A percentile compares a stretch with the other conserved stretches of the same genome.
phyloP scores from a whole-genome alignment of 1,140 invertebrate genomes.

The Cyclina sinensis region DNA sequence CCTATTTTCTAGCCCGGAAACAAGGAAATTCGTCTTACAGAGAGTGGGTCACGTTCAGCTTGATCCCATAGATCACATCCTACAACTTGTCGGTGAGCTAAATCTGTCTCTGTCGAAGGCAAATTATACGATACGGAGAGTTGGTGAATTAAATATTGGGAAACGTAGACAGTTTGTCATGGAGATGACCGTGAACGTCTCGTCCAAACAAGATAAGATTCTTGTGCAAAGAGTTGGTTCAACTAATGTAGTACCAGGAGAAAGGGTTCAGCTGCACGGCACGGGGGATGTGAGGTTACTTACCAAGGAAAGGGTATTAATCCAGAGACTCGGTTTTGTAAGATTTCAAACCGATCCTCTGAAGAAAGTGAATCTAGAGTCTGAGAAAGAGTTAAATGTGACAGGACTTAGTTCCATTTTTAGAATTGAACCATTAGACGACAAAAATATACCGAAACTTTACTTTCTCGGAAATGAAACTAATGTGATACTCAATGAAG shows the following conservation, averaged over 20 bases:
- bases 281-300: slow-evolving; percentile 32
- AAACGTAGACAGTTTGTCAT: slow-evolving; percentile 23
- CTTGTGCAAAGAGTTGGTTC: slow-evolving; percentile 33
- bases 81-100: slow-evolving; percentile 42
- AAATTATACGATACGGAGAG: background rate
- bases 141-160: slow-evolving; percentile 29
- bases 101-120: slow-evolving; percentile 11
- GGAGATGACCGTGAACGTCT: slow-evolving; percentile 5
- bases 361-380: background rate
- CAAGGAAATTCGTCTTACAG: slow-evolving; percentile 36
- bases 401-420: background rate
- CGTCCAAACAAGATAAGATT: background rate
- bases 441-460: background rate
- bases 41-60: slow-evolving; percentile 33
- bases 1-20: background rate
- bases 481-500: background rate
- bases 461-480: slow-evolving; percentile 43
- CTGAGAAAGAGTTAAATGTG: background rate
- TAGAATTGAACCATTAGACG: slow-evolving; percentile 13
- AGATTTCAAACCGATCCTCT: slow-evolving; percentile 24
- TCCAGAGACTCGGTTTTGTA: slow-evolving; percentile 35
- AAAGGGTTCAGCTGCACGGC: slow-evolving; percentile 32
- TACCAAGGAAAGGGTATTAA: slow-evolving; percentile 31
- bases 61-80: slow-evolving; percentile 11
- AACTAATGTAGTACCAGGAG: slow-evolving; percentile 38